Base-by-base conservation (phyloP, 2,888 invertebrate genomes). In the Campoplex nolae region DNA sequence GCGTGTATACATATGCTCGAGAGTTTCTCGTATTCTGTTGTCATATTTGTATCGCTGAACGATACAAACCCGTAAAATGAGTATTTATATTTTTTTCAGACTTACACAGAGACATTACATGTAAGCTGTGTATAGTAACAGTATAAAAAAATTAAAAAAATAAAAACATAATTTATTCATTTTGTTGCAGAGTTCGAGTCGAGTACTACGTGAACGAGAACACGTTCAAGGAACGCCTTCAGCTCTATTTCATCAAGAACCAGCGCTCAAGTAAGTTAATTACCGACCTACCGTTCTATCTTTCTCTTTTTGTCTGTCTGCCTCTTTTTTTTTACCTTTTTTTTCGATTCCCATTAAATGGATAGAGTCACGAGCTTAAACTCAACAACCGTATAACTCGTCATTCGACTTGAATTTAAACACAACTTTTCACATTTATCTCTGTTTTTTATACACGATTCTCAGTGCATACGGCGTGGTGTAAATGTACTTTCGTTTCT, bases 191-290 rank as follows among this genome's bases (percentile, higher is more conserved):
- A 96, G 99, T 99, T 92, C 98, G 99, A 92, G 99, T 99, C 95
- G 99, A 99, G 95, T 99, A 99, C 95, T 99, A 99, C 95, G 99
- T 99, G 94, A 99, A 99, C 96, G 99, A 99, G 96, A 99, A 99
- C 95, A 99, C 99, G 94, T 97, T 99, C 95, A 99, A 99, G 96
- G 99, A 99, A 96, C 97, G 99, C 95, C 97, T 99, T 95, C 99
- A 99, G 96, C 96, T 99, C 92, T 99, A 99, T 96, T 99, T 99
- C 96, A 98, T 99, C 95, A 99, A 99, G 95, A 99, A 99, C 96
- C 99, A 99, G 96, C 97, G 98, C 96, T 99, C 99, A 95, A 99
- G 99, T 99, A 96, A 98, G 99, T 98, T 95, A 84, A 91, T 91
- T 89, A 89, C 87, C 77, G 80, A 54, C 38, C 70, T 79, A 51